Evolutionary conservation across 1,140 invertebrate genomes (phyloP).

Genomic region (Venturia canescens): DNA sequence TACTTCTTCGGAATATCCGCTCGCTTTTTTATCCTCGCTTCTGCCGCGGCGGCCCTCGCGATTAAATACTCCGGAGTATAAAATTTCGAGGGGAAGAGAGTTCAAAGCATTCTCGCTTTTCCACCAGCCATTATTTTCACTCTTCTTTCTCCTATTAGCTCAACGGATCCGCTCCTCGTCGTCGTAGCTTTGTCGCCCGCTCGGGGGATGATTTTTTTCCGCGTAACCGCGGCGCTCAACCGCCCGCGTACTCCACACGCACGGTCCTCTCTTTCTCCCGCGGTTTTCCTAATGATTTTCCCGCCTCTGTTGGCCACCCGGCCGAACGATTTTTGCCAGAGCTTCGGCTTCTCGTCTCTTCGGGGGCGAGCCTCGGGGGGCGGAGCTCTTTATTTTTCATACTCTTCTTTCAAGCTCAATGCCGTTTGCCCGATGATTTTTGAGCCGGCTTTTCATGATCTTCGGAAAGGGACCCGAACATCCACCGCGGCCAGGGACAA

Average conservation of each 20-base stretch:
- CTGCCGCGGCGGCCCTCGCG: slow-evolving; percentile 34
- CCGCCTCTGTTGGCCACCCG: no score
- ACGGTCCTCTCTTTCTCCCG: no score
- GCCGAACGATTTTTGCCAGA: no score
- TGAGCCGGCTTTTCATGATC: slow-evolving; percentile 24
- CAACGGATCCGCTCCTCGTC: no score
- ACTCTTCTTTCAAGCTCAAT: no score
- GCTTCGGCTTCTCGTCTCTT: slow-evolving; percentile 12
- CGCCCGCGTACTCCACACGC: no score
- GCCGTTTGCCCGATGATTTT: slow-evolving; percentile 2
- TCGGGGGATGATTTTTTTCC: background rate
- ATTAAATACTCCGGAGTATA: no score
- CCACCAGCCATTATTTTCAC: background rate
- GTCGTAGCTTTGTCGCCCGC: background rate
- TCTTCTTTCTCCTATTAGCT: background rate
- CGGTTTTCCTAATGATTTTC: background rate
- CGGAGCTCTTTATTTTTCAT: slow-evolving; percentile 3
- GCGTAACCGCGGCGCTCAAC: background rate
- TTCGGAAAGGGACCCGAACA: slow-evolving; percentile 25
- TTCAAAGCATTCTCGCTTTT: no score
- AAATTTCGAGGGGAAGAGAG: no score
- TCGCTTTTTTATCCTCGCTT: background rate
- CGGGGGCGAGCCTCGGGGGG: slow-evolving; percentile 46
- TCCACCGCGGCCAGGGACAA: background rate
- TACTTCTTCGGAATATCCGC: background rate